Evolutionary conservation across 1,140 invertebrate species (phyloP).

Genomic region (Mactra quadrangularis): DNA sequence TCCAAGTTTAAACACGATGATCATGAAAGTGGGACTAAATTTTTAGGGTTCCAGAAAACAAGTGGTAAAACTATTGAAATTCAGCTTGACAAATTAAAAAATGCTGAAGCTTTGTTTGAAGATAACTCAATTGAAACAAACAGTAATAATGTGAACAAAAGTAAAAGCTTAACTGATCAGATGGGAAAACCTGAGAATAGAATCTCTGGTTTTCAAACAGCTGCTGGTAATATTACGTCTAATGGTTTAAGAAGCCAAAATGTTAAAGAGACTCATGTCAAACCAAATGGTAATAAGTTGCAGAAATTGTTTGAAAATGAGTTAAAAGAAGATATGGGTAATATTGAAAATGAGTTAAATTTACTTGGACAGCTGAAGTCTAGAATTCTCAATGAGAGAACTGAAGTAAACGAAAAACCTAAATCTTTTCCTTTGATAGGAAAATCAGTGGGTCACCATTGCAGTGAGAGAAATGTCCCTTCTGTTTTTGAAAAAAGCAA

Average conservation of each 20-base stretch:
- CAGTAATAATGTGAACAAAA: too few species aligned
- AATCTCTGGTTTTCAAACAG: too few species aligned
- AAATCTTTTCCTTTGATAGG: background rate
- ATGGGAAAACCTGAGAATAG: too few species aligned
- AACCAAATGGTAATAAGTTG: background rate
- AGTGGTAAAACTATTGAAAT: conserved; percentile 39
- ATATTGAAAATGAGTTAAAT: conserved; percentile 33
- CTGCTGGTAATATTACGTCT: too few species aligned
- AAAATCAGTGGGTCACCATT: background rate
- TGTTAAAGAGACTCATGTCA: too few species aligned
- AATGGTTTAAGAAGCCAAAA: too few species aligned
- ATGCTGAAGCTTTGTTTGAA: conserved; percentile 42
- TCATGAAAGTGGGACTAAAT: too few species aligned
- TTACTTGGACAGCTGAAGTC: background rate
- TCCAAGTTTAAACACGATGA: too few species aligned
- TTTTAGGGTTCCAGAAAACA: conserved; percentile 59
- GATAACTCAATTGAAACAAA: too few species aligned
- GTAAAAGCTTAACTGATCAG: too few species aligned
- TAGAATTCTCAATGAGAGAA: background rate
- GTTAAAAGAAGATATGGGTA: background rate
- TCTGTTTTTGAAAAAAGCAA: conserved; percentile 52
- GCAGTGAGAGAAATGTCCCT: background rate
- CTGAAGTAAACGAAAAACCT: background rate
- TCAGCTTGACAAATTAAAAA: conserved; percentile 28
- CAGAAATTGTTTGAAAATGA: conserved; percentile 41